These are phyloP conservation scores for Arion vulgaris DNA, from an alignment of 1,140 invertebrate genomes.

Conservation along the genomic window DNA sequence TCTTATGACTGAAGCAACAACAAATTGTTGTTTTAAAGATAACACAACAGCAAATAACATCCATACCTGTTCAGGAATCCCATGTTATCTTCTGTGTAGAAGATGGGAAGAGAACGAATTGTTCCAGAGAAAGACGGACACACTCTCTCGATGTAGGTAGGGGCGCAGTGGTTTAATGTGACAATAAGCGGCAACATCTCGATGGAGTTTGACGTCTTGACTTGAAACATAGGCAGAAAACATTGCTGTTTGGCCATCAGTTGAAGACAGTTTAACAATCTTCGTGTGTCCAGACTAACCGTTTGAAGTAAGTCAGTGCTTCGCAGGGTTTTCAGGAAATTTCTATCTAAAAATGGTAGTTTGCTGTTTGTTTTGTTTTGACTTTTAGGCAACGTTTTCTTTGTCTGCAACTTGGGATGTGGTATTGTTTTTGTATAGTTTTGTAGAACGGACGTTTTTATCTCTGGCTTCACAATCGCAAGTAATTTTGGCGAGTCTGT, in stretches of 20 bases:
- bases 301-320: not conserved
- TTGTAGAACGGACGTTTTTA: too few relatives aligned
- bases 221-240: constrained; percentile 5
- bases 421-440: too few relatives aligned
- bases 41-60: too few relatives aligned
- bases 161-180: not conserved
- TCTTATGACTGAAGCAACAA: too few relatives aligned
- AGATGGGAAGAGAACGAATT: not conserved
- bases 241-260: not conserved
- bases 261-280: not conserved
- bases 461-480: too few relatives aligned
- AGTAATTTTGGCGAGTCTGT: too few relatives aligned
- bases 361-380: too few relatives aligned
- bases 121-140: not conserved
- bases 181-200: constrained; percentile 14
- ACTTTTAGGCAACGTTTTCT: too few relatives aligned
- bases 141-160: not conserved
- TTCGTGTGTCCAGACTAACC: not conserved
- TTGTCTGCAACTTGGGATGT: too few relatives aligned
- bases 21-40: too few relatives aligned
- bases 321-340: constrained; percentile 5
- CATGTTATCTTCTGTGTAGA: not conserved
- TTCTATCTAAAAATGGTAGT: not conserved
- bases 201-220: not conserved
- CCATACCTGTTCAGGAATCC: not conserved